Base-by-base conservation (phyloP, 2,888 invertebrate species). In the Noctua janthina region DNA sequence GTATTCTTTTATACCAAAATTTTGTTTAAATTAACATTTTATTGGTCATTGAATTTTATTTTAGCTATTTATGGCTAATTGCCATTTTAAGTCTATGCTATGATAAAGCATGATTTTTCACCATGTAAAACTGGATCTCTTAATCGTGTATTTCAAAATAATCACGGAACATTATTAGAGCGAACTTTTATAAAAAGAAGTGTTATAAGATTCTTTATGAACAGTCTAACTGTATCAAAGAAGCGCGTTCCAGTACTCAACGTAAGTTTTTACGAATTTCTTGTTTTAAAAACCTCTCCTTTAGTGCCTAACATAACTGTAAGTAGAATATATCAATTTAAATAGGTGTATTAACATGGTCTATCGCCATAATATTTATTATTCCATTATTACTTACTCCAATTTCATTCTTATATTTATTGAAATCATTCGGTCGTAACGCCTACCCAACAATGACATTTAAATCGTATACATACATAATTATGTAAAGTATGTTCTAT, bases 321-420 rank as follows among this genome's bases (percentile, higher is more conserved):
- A 23, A 51, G 15, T 17, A 54, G 13, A 76, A 49, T 64, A 74
- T 74, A 75, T 81, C 20, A 83, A 39, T 68, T 20, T 7, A 70
- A 87, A 76, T 79, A 46, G 70, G 71, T 39, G 68, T 72, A 64
- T 80, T 82, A 29, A 51, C 35, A 64, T 75, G n/a, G 51, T 5
- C 10, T 46, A 59, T 68, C 1, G 3, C 29, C 56, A 59, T 69
- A 39, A 39, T 39, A 39, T 39, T 82, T 64, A 69, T 67, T 59
- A 43, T 56, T 70, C n/a, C 67, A 84, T 78, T 74, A 78, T 56
- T 76, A 78, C 79, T 49, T 78, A 80, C 59, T 84, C 54, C n/a
- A 72, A 46, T 64, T 75, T 78, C 75, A 62, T 79, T 76, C 46
- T 74, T 76, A 64, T 66, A 66, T 84, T 83, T 83, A 88, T 88